phyloP scores from a whole-genome alignment of 64 coral and sea anemone genomes.

The Dendrophyllia cribrosa region DNA sequence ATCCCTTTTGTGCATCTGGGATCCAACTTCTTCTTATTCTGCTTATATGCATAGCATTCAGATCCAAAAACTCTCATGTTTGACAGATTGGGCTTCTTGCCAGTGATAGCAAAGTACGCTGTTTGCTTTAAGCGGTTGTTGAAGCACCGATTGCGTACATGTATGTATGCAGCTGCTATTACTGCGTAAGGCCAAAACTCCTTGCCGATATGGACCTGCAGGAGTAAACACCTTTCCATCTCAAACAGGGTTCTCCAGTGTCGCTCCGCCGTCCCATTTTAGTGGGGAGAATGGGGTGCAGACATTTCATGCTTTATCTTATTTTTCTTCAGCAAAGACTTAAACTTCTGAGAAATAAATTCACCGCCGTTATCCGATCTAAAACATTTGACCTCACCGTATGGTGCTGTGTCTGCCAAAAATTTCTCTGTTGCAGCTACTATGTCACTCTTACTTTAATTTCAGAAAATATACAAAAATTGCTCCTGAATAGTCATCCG shows the following conservation, averaged over 20 bases:
- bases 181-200: conserved; percentile 48
- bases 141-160: neutral
- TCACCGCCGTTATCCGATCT: conserved; percentile 40
- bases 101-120: conserved; percentile 21
- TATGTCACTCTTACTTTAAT: too few relatives aligned
- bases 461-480: too few relatives aligned
- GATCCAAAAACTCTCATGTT: conserved; percentile 46
- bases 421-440: too few relatives aligned
- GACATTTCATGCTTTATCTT: conserved; percentile 29
- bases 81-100: conserved; percentile 4
- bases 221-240: conserved; percentile 36
- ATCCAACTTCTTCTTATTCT: too few relatives aligned
- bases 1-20: too few relatives aligned
- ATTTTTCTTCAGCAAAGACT: neutral
- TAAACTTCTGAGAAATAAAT: neutral
- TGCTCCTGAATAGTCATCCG: too few relatives aligned
- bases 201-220: neutral
- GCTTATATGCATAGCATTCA: too few relatives aligned
- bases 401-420: too few relatives aligned
- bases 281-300: conserved; percentile 39
- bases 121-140: neutral
- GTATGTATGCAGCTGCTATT: conserved; percentile 42
- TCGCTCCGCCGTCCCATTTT: conserved; percentile 42
- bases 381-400: too few relatives aligned
- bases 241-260: conserved; percentile 51